Percentiles rank a stretch among this genome's conserved stretches.
phyloP scores from a whole-genome alignment of 2,113 vertebrate genomes.

The Rallus limicola region DNA sequence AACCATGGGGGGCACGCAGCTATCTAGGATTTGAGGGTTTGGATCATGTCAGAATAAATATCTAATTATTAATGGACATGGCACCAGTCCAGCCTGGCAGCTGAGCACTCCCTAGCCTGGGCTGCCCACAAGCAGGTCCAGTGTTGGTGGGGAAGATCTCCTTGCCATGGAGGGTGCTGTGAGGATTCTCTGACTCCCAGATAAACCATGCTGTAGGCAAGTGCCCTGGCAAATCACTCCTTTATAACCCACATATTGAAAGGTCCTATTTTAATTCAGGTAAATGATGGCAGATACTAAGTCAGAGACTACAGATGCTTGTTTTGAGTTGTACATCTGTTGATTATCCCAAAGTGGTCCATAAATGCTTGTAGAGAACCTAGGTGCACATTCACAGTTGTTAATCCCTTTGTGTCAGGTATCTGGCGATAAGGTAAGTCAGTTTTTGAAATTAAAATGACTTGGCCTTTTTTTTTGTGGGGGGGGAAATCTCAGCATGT shows the following conservation, averaged over 20 bases:
- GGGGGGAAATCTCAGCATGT: neutral
- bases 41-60: neutral
- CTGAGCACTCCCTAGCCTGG: neutral
- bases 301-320: neutral
- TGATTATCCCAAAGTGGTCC: accelerated
- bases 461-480: neutral
- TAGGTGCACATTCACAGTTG: accelerated
- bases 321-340: neutral
- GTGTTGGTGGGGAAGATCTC: neutral
- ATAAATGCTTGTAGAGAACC: neutral
- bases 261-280: neutral
- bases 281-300: neutral
- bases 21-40: neutral
- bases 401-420: neutral
- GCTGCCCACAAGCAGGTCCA: neutral
- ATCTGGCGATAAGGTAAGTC: neutral
- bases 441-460: neutral
- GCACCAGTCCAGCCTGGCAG: neutral
- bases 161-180: neutral
- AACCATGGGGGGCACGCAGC: neutral
- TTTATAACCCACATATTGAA: neutral
- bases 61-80: neutral
- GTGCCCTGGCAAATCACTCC: neutral
- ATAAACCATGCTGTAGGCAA: neutral
- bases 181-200: neutral